Conservation (phyloP, 1,140 invertebrate species). For the Doryteuthis pealeii region DNA sequence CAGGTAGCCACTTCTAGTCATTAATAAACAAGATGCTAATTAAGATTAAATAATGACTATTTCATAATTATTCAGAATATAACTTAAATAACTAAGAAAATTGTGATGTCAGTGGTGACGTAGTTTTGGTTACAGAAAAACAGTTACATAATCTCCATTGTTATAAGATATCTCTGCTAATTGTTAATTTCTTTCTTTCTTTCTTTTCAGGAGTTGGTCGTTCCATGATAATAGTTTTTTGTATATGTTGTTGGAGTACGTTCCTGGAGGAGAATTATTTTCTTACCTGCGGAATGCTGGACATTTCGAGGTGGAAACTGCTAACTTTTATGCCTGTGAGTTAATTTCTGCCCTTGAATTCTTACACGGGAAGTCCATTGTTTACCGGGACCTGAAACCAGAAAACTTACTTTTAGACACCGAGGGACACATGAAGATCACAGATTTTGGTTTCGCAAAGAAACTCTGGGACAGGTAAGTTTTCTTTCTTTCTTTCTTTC, state of each 20-base stretch:
- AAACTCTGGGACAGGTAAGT: constrained; percentile 77
- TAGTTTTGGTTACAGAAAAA: too few relatives aligned
- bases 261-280: constrained; percentile 87
- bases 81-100: too few relatives aligned
- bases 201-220: constrained; percentile 77
- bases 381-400: constrained; percentile 73
- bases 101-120: too few relatives aligned
- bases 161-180: too few relatives aligned
- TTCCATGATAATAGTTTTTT: constrained; percentile 80
- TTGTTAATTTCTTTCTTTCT: background rate
- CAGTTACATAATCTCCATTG: too few relatives aligned
- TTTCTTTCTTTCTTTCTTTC: background rate
- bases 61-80: too few relatives aligned
- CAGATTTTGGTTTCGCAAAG: constrained; percentile 97
- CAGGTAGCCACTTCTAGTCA: too few relatives aligned
- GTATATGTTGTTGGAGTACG: constrained; percentile 94
- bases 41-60: too few relatives aligned
- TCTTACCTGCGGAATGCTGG: constrained; percentile 92
- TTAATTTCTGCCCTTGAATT: constrained; percentile 93
- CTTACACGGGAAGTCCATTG: constrained; percentile 68
- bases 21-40: too few relatives aligned
- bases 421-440: constrained; percentile 94
- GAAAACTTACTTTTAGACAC: constrained; percentile 90
- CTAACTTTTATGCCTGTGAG: constrained; percentile 92
- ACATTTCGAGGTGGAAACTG: constrained; percentile 80